These are phyloP conservation scores for Agrotis segetum DNA, from an alignment of 2,888 invertebrate genomes.

Conservation along the genomic window DNA sequence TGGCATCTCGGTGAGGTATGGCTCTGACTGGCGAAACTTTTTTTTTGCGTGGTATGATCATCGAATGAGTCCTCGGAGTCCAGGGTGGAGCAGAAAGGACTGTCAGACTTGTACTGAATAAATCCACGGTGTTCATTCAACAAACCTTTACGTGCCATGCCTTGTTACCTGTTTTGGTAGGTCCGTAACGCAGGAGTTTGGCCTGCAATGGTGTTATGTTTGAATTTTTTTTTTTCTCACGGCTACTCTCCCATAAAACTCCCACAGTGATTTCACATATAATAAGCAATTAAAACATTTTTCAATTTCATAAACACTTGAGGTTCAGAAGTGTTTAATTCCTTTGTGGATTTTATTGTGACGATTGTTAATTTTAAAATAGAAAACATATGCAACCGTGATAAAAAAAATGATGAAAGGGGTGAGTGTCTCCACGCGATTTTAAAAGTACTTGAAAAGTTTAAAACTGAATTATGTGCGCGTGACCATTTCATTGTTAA, in stretches of 20 bases:
- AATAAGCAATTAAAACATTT: constrained; percentile 65
- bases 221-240: constrained; percentile 25
- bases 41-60: too few species aligned
- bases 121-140: too few species aligned
- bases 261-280: constrained; percentile 36
- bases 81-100: too few species aligned
- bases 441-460: constrained; percentile 79
- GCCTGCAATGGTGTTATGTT: too few species aligned
- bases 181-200: too few species aligned
- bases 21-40: too few species aligned
- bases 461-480: constrained; percentile 77
- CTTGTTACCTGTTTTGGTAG: too few species aligned
- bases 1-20: too few species aligned
- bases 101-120: too few species aligned
- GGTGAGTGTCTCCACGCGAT: constrained; percentile 62
- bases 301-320: constrained; percentile 71
- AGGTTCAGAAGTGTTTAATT: constrained; percentile 75
- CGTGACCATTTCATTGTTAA: constrained; percentile 78
- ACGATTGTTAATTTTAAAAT: constrained; percentile 78
- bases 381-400: constrained; percentile 80
- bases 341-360: constrained; percentile 68
- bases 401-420: constrained; percentile 66
- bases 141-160: too few species aligned
- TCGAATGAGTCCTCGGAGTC: too few species aligned
- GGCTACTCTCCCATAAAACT: constrained; percentile 10